phyloP scores from a whole-genome alignment of 2,888 invertebrate genomes.

The Microplitis manilae region DNA sequence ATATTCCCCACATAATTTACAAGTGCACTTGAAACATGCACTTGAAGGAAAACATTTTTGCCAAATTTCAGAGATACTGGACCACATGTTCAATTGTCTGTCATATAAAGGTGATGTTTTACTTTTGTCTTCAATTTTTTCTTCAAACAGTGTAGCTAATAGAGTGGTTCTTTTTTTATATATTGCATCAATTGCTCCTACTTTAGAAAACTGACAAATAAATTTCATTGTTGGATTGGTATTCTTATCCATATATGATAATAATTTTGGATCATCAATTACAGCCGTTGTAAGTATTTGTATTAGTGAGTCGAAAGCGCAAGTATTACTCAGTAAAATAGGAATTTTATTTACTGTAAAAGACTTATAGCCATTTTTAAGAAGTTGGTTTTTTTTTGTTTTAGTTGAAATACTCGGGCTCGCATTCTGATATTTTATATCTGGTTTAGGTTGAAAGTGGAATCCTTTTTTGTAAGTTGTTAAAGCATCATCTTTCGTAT shows the following conservation, averaged over 20 bases:
- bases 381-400: neutral
- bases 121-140: neutral
- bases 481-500: too few species aligned
- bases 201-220: neutral
- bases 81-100: neutral
- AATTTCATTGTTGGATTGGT: slow-evolving; percentile 7
- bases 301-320: neutral
- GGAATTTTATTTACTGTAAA: neutral
- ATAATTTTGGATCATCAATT: neutral
- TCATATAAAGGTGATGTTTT: neutral
- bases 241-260: neutral
- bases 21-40: neutral
- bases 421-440: neutral
- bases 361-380: neutral
- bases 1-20: neutral
- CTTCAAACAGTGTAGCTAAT: neutral
- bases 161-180: neutral
- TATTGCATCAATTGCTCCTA: neutral
- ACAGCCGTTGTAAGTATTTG: neutral
- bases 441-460: neutral
- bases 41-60: neutral
- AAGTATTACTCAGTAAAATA: neutral
- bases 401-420: neutral
- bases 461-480: neutral
- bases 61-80: neutral